Base-by-base conservation (phyloP, 2,888 invertebrate species). In the Slavum lentiscoides region DNA sequence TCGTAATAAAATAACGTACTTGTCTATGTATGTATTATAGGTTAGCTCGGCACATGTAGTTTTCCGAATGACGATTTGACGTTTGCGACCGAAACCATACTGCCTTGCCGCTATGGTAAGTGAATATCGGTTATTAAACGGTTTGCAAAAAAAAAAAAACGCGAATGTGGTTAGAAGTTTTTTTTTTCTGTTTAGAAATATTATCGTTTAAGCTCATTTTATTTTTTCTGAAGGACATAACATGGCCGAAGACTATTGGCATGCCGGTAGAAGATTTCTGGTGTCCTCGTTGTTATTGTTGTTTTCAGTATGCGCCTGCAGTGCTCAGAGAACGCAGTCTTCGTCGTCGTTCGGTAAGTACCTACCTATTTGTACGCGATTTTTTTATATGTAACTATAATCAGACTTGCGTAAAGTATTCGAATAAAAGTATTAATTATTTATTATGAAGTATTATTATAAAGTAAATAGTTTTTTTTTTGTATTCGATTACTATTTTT, bases 211-310 rank as follows among this genome's bases (percentile, higher is more conserved):
- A 21, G 21, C 0, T 9, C 13, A 43, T 49, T 17, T 23, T 55
- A 23, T n/a, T 70, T 82, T 83, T 84, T 82, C 87, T 88, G 23
- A 87, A 92, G 92, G 92, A 91, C 90, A 91, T 92, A 92, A 91
- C 90, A 92, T 93, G 92, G 92, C 92, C 91, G 91, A 92, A 90
- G 91, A 90, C 92, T 90, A 91, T 90, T 90, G 92, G 92, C 91
- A 91, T 91, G 91, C 90, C 90, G 91, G 91, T 91, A 91, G 91
- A 90, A 91, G 91, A 90, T 90, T 91, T 90, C 90, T 92, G 89
- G 90, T 72, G 72, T 11, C 64, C 64, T 91, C 64, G 74, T 82
- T 82, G 59, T 90, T 91, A 89, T 90, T 91, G 88, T 72, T 82
- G 72, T 89, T 92, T 88, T 91, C 91, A 88, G 90, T 92, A 87